Conservation (phyloP, 1,140 invertebrate genomes). For the Papilio polyxenes region DNA sequence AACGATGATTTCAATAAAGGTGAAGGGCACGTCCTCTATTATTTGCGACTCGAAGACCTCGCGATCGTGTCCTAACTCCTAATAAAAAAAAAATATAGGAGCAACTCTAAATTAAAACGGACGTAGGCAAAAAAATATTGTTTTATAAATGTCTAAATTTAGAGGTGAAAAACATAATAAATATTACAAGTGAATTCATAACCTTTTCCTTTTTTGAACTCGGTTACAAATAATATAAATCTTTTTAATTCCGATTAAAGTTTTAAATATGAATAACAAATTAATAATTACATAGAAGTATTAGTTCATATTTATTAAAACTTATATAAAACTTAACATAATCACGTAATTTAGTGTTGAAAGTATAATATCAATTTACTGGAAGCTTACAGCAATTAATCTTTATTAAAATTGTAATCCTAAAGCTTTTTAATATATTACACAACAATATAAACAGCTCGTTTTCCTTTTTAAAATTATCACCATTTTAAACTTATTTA, state of each 20-base stretch:
- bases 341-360: conserved; percentile 6
- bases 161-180: neutral
- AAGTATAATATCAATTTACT: conserved; percentile 32
- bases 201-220: neutral
- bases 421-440: neutral
- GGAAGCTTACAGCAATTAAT: conserved; percentile 16
- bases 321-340: neutral
- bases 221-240: neutral
- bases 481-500: neutral
- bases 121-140: neutral
- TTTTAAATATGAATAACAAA: neutral
- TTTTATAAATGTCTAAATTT: neutral
- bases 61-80: neutral
- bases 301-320: neutral
- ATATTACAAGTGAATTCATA: neutral
- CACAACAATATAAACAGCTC: neutral
- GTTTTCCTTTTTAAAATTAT: neutral
- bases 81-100: no score
- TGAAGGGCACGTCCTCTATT: conserved; percentile 13
- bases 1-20: conserved; percentile 23
- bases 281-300: neutral
- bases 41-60: neutral
- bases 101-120: no score
- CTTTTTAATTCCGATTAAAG: no score
- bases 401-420: conserved; percentile 4